phyloP scores from a whole-genome alignment of 2,888 invertebrate genomes.

The Lasius platythorax region DNA sequence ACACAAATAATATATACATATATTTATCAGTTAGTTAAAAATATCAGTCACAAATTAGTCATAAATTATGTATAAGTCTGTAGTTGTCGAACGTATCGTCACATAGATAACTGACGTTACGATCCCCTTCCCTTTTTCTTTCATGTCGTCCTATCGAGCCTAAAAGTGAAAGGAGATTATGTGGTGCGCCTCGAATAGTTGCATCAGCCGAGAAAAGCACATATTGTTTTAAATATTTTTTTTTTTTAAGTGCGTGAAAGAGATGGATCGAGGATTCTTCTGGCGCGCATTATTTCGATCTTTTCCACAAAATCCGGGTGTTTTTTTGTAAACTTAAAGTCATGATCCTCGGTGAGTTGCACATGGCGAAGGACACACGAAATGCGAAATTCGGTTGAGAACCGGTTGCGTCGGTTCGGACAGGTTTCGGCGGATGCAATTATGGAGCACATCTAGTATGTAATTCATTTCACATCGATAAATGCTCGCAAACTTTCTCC shows the following conservation, averaged over 20 bases:
- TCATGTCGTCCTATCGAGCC: neutral
- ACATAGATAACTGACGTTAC: neutral
- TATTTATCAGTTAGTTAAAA: conserved; percentile 5
- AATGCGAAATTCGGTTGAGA: conserved; percentile 18
- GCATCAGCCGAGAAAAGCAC: conserved; percentile 17
- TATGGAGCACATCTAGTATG: conserved; percentile 40
- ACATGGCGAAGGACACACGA: neutral
- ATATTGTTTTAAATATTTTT: conserved; percentile 18
- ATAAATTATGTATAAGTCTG: neutral
- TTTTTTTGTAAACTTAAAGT: neutral
- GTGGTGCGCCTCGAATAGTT: neutral
- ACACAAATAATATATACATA: neutral
- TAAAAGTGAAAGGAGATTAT: conserved; percentile 43
- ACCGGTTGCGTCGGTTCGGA: conserved; percentile 29
- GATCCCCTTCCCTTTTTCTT: neutral
- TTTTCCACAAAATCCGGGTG: neutral
- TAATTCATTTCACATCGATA: conserved; percentile 11
- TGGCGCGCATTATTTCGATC: neutral
- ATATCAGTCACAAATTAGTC: neutral
- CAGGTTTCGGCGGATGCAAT: conserved; percentile 42
- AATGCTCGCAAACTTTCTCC: conserved; percentile 18
- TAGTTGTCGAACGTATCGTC: neutral
- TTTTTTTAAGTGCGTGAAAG: neutral
- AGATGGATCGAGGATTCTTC: neutral
- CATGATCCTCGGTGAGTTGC: conserved; percentile 10